These are phyloP conservation scores for Proterorhinus semilunaris DNA, from an alignment of 2,113 vertebrate genomes.

Conservation along the genomic window DNA sequence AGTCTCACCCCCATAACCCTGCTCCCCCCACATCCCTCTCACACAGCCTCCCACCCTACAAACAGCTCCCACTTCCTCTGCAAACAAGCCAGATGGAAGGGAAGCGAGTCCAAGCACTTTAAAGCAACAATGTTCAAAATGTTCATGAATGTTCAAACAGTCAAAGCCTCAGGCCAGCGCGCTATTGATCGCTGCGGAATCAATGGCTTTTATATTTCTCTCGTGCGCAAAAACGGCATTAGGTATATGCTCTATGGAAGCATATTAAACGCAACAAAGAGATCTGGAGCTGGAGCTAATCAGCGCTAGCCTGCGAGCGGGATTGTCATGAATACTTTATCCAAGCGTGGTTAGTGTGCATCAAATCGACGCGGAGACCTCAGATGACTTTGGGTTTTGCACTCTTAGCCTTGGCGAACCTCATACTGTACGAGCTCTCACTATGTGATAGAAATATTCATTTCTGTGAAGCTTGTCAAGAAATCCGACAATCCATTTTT, in stretches of 20 bases:
- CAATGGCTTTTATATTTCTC: constrained; percentile 60
- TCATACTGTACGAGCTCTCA: not conserved
- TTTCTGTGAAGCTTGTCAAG: not conserved
- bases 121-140: constrained; percentile 43
- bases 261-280: constrained; percentile 55
- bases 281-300: constrained; percentile 43
- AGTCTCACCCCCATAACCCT: constrained; percentile 26
- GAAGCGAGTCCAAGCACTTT: constrained; percentile 10
- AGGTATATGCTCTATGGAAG: constrained; percentile 23
- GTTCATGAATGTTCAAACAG: constrained; percentile 49
- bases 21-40: not conserved
- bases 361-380: constrained; percentile 56
- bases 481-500: not conserved
- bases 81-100: constrained; percentile 9
- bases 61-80: not conserved
- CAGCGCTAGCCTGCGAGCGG: constrained; percentile 20
- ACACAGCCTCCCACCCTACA: no score
- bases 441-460: not conserved
- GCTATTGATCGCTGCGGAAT: constrained; percentile 50
- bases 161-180: constrained; percentile 19
- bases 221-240: constrained; percentile 46
- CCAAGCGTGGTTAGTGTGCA: constrained; percentile 51
- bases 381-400: constrained; percentile 38
- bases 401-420: not conserved
- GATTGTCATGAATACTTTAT: constrained; percentile 56